Evolutionary conservation across 2,888 invertebrate species (phyloP), one percentile per base, ranked within the genome.

Genomic region (Microchrysa polita): DNA sequence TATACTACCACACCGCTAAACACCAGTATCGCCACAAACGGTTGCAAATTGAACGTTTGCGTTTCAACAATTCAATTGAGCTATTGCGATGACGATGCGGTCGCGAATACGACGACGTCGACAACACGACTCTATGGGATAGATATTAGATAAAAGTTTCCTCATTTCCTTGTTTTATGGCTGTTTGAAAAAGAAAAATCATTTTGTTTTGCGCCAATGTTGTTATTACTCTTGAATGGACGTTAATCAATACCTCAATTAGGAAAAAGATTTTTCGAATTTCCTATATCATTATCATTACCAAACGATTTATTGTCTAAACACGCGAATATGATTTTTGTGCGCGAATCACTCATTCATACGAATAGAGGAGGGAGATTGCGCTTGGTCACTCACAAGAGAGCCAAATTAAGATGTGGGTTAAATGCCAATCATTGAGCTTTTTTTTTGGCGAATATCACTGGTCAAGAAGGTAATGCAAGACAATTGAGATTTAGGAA

Each of bases 371-470:
- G n/a, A n/a, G n/a, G n/a, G 22, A 34, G 27, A 34, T 7, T 34
- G 7, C n/a, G n/a, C 27, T 34, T 34, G 27, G 27, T 34, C 27
- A 48, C 65, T 34, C 27, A 48, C 65, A 44, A 48, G 48, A 65
- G 20, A 48, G 65, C 22, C 44, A 44, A 65, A 65, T 65, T 65
- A 65, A 65, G 65, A 65, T 42, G 42, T 65, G 44, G 65, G 48
- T 65, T 65, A 65, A 48, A 48, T 22, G 65, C 65, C 65, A 65
- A 44, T 65, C 65, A 65, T 65, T 65, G 48, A n/a, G n/a, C n/a
- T n/a, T n/a, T n/a, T n/a, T 65, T 65, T 44, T 65, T 65, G 7
- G 9, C 65, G n/a, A n/a, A n/a, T n/a, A n/a, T n/a, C n/a, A n/a
- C n/a, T 14, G 18, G 18, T 23, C 59, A 23, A 48, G 5, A 12